Evolutionary conservation across 2,888 invertebrate genomes (phyloP), one percentile per base, ranked within the genome.

Genomic region (Carcina quercana): DNA sequence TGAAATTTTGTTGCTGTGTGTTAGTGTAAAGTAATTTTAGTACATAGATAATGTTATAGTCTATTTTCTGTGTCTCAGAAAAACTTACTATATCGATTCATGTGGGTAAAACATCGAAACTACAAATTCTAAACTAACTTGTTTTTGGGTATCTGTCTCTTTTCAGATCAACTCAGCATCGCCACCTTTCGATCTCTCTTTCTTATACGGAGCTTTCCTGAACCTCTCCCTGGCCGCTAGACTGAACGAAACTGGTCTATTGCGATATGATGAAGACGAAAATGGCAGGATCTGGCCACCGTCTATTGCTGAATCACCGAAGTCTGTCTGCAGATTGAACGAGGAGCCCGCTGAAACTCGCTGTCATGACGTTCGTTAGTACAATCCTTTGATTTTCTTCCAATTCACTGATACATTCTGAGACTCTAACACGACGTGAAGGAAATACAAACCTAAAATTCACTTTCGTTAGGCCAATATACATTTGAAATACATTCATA

Each of bases 401-500:
- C n/a, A n/a, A n/a, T n/a, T n/a, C n/a, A n/a, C n/a, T n/a, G n/a
- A n/a, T n/a, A n/a, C n/a, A n/a, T n/a, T n/a, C n/a, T n/a, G n/a
- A n/a, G n/a, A n/a, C n/a, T n/a, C n/a, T n/a, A n/a, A n/a, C n/a
- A n/a, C n/a, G n/a, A n/a, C n/a, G n/a, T n/a, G n/a, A 17, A 17
- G 4, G 7, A 17, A 17, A 4, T 17, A 4, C 17, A 4, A 17
- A 5, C 17, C 17, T 17, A 5, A 17, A 17, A 17, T 7, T 4
- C 5, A 59, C 58, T 49, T 59, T 8, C 40, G 49, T 7, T 45
- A 51, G 10, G 46, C 56, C 6, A 15, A 10, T 25, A 13, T 15
- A 19, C 14, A 15, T 20, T 25, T 26, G n/a, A 19, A 25, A 20
- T 10, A 34, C 28, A 17, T 30, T 30, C 17, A 22, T 34, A 7